These are phyloP conservation scores for Pituophis catenifer DNA, from an alignment of 2,113 vertebrate genomes.

Conservation along the genomic window DNA sequence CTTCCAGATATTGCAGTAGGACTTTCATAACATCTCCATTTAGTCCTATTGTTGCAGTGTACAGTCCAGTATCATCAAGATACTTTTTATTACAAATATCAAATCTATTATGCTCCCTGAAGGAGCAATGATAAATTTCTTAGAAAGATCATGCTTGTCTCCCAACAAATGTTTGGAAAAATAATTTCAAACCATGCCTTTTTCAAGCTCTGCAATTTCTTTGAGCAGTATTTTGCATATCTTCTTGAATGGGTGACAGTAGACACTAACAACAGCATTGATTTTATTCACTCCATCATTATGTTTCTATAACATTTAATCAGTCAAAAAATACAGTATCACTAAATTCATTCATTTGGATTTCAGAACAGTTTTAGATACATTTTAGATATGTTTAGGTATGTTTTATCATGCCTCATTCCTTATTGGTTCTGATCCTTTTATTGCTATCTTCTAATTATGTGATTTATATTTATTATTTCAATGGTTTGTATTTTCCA, in stretches of 20 bases:
- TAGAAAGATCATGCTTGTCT: background rate
- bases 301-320: background rate
- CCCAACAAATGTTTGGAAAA: background rate
- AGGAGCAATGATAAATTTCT: background rate
- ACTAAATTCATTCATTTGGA: background rate
- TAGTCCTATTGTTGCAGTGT: background rate
- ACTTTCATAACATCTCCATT: background rate
- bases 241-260: background rate
- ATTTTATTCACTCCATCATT: background rate
- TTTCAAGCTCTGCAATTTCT: background rate
- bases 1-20: background rate
- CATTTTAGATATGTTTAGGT: background rate
- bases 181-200: background rate
- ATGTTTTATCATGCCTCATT: background rate
- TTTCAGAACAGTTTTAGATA: background rate
- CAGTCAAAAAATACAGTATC: background rate
- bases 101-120: background rate
- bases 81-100: background rate
- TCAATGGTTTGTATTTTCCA: background rate
- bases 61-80: background rate
- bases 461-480: background rate
- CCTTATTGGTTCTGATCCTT: background rate
- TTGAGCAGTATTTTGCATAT: background rate
- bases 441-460: background rate
- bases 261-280: background rate